A percentile compares a stretch with the other conserved stretches of the same genome.
These are phyloP conservation scores for Bothrops jararaca DNA, from an alignment of 2,113 vertebrate species.

Conservation along the genomic window DNA sequence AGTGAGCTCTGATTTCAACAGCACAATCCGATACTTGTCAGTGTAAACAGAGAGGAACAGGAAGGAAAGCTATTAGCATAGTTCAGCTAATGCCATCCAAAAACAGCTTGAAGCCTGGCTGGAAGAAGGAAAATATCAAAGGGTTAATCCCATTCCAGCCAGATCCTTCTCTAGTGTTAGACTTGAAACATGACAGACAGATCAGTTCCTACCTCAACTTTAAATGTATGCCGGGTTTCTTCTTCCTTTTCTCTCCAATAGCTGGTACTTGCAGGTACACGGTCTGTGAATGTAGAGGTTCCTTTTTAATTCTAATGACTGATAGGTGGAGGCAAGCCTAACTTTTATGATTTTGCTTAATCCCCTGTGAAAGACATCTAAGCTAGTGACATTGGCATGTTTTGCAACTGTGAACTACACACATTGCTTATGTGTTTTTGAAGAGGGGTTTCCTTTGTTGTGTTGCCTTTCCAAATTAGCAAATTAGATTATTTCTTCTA, in stretches of 20 bases:
- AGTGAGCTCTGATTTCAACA: conserved; percentile 66
- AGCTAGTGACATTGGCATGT: not conserved
- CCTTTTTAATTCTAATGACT: not conserved
- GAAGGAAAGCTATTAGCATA: conserved; percentile 66
- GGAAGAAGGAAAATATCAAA: not conserved
- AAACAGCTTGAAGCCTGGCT: conserved; percentile 25
- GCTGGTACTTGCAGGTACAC: not conserved
- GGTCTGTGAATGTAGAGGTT: not conserved
- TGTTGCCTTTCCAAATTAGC: not conserved
- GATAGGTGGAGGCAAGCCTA: not conserved
- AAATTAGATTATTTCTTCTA: not conserved
- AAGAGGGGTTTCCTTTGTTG: not conserved
- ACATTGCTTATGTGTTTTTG: not conserved
- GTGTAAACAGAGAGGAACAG: conserved; percentile 64
- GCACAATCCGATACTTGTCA: conserved; percentile 55
- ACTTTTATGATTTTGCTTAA: not conserved
- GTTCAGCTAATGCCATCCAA: conserved; percentile 53
- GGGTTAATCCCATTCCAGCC: conserved; percentile 26
- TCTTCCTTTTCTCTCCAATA: not conserved
- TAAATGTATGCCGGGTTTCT: not conserved
- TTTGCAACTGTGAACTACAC: not conserved
- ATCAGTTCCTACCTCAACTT: not conserved
- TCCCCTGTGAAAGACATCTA: not conserved
- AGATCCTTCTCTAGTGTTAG: conserved; percentile 7
- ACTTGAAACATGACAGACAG: not conserved